A percentile compares a stretch with the other conserved stretches of the same genome.
These are phyloP conservation scores for Drosophila navojoa DNA, from an alignment of 1,140 invertebrate genomes.

Conservation along the genomic window DNA sequence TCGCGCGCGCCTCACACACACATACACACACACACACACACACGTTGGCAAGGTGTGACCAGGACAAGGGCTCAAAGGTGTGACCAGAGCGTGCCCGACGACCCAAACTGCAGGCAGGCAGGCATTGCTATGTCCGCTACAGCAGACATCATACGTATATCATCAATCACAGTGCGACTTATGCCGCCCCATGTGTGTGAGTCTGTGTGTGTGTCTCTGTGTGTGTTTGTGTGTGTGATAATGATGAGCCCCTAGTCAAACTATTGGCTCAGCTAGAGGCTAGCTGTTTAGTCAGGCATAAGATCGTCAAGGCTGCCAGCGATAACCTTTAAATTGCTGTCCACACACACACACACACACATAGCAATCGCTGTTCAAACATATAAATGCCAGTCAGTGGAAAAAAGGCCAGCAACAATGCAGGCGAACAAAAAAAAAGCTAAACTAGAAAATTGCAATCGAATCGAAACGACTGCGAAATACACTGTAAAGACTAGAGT, in stretches of 20 bases:
- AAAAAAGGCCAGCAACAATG: conserved; percentile 32
- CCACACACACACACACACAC: conserved; percentile 24
- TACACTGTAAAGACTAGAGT: neutral
- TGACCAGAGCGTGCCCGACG: conserved; percentile 2
- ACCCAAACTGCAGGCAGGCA: neutral
- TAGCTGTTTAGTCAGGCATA: conserved; percentile 69
- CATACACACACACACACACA: conserved; percentile 1
- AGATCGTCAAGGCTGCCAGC: conserved; percentile 73
- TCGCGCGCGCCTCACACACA: neutral
- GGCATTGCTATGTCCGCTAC: neutral
- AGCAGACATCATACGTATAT: conserved; percentile 42
- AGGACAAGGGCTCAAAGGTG: neutral
- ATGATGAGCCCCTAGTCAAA: conserved; percentile 50
- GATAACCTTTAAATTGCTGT: conserved; percentile 76
- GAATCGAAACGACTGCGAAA: neutral
- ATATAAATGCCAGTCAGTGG: conserved; percentile 30
- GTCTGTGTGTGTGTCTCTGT: neutral
- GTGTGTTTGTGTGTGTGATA: conserved; percentile 8
- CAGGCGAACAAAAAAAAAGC: conserved; percentile 6
- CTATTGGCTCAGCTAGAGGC: conserved; percentile 3
- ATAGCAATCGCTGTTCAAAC: conserved; percentile 40
- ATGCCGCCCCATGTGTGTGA: conserved; percentile 7
- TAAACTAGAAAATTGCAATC: neutral
- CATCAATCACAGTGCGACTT: conserved; percentile 63
- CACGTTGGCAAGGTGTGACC: neutral